Evolutionary conservation across 2,113 vertebrate species (phyloP).

Genomic region (Chauna torquata): DNA sequence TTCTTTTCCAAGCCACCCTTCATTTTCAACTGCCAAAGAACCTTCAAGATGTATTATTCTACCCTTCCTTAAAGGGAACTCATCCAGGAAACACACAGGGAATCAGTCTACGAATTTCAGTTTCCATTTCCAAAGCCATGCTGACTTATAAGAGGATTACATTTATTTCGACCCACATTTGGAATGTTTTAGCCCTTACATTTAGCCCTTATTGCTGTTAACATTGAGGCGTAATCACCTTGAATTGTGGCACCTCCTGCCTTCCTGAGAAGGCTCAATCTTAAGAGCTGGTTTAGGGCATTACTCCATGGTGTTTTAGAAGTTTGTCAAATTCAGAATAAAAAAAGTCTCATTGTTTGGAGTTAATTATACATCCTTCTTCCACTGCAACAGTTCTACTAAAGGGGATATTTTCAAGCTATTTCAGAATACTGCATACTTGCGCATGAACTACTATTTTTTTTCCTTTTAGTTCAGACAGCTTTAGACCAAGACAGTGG

Average conservation of each 20-base stretch:
- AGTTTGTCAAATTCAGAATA: not conserved
- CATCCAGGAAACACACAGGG: not conserved
- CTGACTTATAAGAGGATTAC: not conserved
- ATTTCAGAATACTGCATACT: not conserved
- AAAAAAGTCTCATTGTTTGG: not conserved
- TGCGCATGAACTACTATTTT: rapidly evolving
- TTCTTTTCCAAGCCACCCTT: not conserved
- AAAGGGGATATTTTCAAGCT: rapidly evolving
- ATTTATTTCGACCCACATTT: rapidly evolving
- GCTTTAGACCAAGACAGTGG: not conserved
- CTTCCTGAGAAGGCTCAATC: not conserved
- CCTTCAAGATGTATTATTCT: not conserved
- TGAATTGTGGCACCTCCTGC: not conserved
- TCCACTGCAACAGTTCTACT: no score
- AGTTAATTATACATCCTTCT: not conserved
- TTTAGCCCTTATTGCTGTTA: not conserved
- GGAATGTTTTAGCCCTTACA: no score
- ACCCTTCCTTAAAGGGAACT: not conserved
- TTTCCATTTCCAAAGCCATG: not conserved
- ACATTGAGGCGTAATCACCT: rapidly evolving
- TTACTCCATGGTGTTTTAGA: rapidly evolving
- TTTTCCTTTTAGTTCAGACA: no score
- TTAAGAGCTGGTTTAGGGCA: not conserved
- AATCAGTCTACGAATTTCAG: not conserved
- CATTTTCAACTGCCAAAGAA: not conserved